phyloP scores from a whole-genome alignment of 2,113 vertebrate genomes.

The Brachyhypopomus gauderio region DNA sequence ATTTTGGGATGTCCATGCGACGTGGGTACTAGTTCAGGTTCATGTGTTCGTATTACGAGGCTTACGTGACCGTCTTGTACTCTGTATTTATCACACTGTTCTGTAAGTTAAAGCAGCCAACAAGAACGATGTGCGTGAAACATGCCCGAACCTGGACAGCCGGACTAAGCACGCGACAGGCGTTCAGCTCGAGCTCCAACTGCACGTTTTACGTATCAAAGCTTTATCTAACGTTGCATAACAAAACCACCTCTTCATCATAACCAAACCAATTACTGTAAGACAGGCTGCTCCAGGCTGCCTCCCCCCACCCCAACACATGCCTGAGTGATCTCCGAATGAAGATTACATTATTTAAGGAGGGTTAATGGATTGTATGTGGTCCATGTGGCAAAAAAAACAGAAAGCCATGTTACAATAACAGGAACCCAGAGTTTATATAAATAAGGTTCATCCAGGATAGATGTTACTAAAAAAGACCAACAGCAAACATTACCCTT shows the following conservation, averaged over 20 bases:
- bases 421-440: neutral
- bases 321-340: slow-evolving; percentile 1
- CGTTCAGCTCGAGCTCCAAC: neutral
- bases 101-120: neutral
- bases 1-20: too few relatives aligned
- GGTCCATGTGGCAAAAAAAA: neutral
- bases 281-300: neutral
- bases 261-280: slow-evolving; percentile 20
- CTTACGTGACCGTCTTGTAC: too few relatives aligned
- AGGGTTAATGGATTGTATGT: slow-evolving; percentile 33
- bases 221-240: neutral
- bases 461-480: too few relatives aligned
- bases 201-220: neutral
- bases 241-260: neutral
- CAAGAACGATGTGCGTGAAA: neutral
- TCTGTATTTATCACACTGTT: too few relatives aligned
- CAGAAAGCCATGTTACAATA: neutral
- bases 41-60: too few relatives aligned
- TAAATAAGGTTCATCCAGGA: neutral
- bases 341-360: slow-evolving; percentile 15
- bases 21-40: too few relatives aligned
- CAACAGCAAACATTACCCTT: too few relatives aligned
- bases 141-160: neutral
- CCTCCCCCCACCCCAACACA: neutral
- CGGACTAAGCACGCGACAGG: neutral